A percentile compares a stretch with the other conserved stretches of the same genome.
These are phyloP conservation scores for Drosophila baimaii DNA, from an alignment of 1,140 invertebrate species.

Conservation along the genomic window DNA sequence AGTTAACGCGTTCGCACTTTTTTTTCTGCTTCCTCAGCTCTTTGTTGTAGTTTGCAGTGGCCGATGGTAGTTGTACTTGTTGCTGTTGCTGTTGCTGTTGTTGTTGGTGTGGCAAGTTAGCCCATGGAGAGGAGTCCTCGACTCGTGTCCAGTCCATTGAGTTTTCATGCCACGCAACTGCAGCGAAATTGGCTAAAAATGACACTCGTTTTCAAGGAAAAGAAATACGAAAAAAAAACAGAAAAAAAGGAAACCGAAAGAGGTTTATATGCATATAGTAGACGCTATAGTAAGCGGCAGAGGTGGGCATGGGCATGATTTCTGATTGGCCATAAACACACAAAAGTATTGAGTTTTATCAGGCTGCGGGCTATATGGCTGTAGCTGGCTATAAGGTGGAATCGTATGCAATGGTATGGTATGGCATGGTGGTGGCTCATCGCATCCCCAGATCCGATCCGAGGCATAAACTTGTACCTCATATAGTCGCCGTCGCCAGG, in stretches of 20 bases:
- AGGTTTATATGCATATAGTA: constrained; percentile 71
- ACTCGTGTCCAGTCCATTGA: constrained; percentile 78
- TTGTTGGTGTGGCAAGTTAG: constrained; percentile 38
- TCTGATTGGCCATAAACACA: constrained; percentile 81
- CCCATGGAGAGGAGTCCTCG: constrained; percentile 42
- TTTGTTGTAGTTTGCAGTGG: constrained; percentile 19
- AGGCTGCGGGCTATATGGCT: constrained; percentile 72
- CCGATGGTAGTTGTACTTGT: not conserved
- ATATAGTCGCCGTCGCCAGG: constrained; percentile 15
- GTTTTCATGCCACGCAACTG: constrained; percentile 80
- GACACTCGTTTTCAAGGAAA: constrained; percentile 73
- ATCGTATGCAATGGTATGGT: constrained; percentile 2
- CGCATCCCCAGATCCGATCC: constrained; percentile 4
- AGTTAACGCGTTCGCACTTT: constrained; percentile 82
- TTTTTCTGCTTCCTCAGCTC: constrained; percentile 44
- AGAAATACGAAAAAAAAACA: not conserved
- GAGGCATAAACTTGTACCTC: constrained; percentile 45
- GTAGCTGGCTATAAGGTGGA: constrained; percentile 7
- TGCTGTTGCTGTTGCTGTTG: constrained; percentile 3
- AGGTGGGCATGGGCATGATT: constrained; percentile 79
- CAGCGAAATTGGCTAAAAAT: constrained; percentile 81
- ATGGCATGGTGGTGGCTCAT: constrained; percentile 17
- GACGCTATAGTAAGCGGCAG: constrained; percentile 22
- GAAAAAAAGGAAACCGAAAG: constrained; percentile 27
- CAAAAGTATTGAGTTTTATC: constrained; percentile 81